Percentiles rank a stretch among this genome's conserved stretches.
Evolutionary conservation across 2,113 vertebrate species (phyloP).

Genomic region (Herpetotheres cachinnans): DNA sequence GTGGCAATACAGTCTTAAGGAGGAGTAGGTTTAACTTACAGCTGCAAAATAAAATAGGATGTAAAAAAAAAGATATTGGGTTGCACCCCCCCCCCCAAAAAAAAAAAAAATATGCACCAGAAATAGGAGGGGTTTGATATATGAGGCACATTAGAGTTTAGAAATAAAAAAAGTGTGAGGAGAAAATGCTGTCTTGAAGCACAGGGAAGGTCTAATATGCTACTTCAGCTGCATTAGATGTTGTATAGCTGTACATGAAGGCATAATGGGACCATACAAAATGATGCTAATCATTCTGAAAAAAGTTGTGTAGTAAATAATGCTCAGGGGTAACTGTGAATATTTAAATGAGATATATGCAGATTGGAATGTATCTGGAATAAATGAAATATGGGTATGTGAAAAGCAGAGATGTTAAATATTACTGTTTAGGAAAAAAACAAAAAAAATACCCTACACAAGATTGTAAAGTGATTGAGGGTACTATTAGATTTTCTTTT

Average conservation of each 20-base stretch:
- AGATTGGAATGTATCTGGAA: not conserved
- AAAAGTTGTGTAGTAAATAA: not conserved
- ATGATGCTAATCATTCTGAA: slow-evolving; percentile 10
- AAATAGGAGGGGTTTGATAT: not conserved
- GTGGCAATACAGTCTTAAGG: not conserved
- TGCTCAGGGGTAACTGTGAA: not conserved
- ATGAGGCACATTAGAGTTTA: not conserved
- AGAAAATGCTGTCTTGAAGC: not conserved
- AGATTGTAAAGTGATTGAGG: slow-evolving; percentile 34
- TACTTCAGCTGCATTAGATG: not conserved
- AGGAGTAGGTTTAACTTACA: not conserved
- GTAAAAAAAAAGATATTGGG: not conserved
- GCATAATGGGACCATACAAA: not conserved
- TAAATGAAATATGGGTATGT: not conserved
- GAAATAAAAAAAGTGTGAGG: not conserved
- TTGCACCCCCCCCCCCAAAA: not conserved
- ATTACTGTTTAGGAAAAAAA: not conserved
- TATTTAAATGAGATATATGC: slow-evolving; percentile 7
- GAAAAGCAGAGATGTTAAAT: slow-evolving; percentile 29
- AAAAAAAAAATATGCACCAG: not conserved
- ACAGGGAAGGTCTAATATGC: not conserved
- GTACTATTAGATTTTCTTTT: slow-evolving; percentile 32
- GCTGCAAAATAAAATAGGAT: not conserved
- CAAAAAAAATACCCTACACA: not conserved
- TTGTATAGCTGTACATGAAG: not conserved